phyloP scores from a whole-genome alignment of 2,113 vertebrate genomes.

The cat (Felis catus) region F.catus_Fca126_mat1.0 CM031425.1:9998501-9999000 shows the following conservation, averaged over 20 bases:
- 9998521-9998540: constrained; percentile 82
- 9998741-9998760: constrained; percentile 87
- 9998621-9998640: constrained; percentile 91
- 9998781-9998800: constrained; percentile 96
- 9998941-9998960: constrained; percentile 88
- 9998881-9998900: constrained; percentile 84
- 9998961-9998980: constrained; percentile 88
- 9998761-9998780: constrained; percentile 93
- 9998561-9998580: constrained; percentile 88
- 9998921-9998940: constrained; percentile 92
- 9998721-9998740: constrained; percentile 75
- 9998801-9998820: constrained; percentile 94
- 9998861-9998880: constrained; percentile 90
- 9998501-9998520: constrained; percentile 84
- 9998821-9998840: constrained; percentile 94
- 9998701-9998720: constrained; percentile 68
- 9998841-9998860: constrained; percentile 88
- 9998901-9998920: constrained; percentile 91
- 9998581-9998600: constrained; percentile 93
- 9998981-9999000: constrained; percentile 88
- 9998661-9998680: constrained; percentile 87
- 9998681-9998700: constrained; percentile 70
- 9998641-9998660: constrained; percentile 91
- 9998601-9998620: constrained; percentile 91
- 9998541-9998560: constrained; percentile 86